Evolutionary conservation across 2,797 vertebrate genomes (phyloP).

Genomic region (Enteromius fasciolatus): DNA sequence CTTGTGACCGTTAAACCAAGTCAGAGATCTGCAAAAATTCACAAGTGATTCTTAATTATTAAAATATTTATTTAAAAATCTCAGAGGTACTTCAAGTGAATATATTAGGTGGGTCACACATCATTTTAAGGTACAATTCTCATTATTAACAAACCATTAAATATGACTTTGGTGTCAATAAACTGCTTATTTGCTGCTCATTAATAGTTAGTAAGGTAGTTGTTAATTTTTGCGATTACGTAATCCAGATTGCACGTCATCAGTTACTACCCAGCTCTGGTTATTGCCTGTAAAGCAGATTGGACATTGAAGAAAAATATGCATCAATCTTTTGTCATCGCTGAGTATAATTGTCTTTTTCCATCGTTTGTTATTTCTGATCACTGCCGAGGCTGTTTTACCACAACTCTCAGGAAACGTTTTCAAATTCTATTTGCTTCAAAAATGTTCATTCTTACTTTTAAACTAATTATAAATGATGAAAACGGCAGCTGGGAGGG

Average conservation of each 20-base stretch:
- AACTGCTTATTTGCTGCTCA: too few relatives aligned
- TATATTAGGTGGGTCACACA: too few relatives aligned
- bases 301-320: not conserved
- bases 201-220: too few relatives aligned
- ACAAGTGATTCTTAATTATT: too few relatives aligned
- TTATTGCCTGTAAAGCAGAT: not conserved
- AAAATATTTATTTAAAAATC: too few relatives aligned
- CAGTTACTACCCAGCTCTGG: not conserved
- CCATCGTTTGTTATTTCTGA: not conserved
- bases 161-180: too few relatives aligned
- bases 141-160: too few relatives aligned
- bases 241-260: not conserved
- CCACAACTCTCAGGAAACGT: not conserved
- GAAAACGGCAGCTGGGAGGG: not conserved
- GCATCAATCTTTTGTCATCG: not conserved
- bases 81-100: too few relatives aligned
- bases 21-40: too few relatives aligned
- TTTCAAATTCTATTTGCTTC: not conserved
- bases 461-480: not conserved
- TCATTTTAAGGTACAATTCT: too few relatives aligned
- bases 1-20: too few relatives aligned
- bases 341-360: constrained; percentile 36
- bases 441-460: not conserved
- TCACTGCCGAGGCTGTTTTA: constrained; percentile 27
- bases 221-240: not conserved